Conservation (phyloP, 2,797 vertebrate genomes). For the Tachyglossus aculeatus region DNA sequence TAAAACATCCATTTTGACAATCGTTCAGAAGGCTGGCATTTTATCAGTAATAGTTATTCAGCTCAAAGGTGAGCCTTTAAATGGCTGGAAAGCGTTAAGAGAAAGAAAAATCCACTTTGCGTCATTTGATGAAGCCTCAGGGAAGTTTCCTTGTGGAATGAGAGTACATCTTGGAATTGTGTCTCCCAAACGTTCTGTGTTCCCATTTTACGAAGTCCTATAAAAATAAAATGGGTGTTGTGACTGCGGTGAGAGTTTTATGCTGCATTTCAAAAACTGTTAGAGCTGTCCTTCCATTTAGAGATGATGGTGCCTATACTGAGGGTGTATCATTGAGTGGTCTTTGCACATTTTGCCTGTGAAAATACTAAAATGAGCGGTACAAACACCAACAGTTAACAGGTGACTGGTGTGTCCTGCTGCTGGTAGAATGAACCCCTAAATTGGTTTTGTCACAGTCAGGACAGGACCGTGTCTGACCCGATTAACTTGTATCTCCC, state of each 20-base stretch:
- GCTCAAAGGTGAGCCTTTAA: constrained; percentile 32
- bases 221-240: constrained; percentile 29
- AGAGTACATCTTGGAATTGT: constrained; percentile 42
- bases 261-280: constrained; percentile 52
- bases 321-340: too few relatives aligned
- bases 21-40: constrained; percentile 35
- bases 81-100: constrained; percentile 17
- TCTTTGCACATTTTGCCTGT: too few relatives aligned
- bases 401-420: too few relatives aligned
- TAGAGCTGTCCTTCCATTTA: too few relatives aligned
- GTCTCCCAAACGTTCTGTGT: constrained; percentile 39
- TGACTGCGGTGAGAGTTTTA: constrained; percentile 12
- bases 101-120: constrained; percentile 38
- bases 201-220: constrained; percentile 28
- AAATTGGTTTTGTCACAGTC: too few relatives aligned
- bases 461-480: too few relatives aligned
- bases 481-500: too few relatives aligned
- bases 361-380: too few relatives aligned
- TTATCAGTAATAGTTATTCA: constrained; percentile 42
- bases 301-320: too few relatives aligned
- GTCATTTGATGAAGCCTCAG: constrained; percentile 49
- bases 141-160: constrained; percentile 50
- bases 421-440: too few relatives aligned
- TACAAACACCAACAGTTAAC: too few relatives aligned
- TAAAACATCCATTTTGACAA: constrained; percentile 43